These are phyloP conservation scores for Actinia tenebrosa DNA, from an alignment of 64 coral and sea anemone genomes.

Conservation along the genomic window DNA sequence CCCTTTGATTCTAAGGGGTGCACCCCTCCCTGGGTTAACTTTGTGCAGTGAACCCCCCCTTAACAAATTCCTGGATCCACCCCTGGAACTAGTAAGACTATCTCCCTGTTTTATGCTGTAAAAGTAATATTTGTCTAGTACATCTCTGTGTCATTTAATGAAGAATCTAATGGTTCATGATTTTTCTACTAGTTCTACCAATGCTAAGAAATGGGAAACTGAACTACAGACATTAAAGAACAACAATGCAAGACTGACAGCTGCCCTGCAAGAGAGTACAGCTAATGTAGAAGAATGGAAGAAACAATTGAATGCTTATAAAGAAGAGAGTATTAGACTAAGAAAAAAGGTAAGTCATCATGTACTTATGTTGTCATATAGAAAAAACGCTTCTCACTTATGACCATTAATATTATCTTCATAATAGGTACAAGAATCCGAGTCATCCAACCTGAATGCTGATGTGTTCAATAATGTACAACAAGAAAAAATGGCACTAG, in stretches of 20 bases:
- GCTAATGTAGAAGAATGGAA: conserved; percentile 99
- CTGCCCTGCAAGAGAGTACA: conserved; percentile 95
- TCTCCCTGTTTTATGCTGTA: too few relatives aligned
- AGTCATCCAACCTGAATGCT: conserved; percentile 31
- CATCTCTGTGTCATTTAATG: too few relatives aligned
- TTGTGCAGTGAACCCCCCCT: too few relatives aligned
- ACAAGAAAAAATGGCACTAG: conserved; percentile 72
- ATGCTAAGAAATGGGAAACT: conserved; percentile 99
- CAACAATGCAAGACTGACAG: conserved; percentile 93
- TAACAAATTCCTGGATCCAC: too few relatives aligned
- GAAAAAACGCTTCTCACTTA: too few relatives aligned
- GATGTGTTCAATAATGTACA: conserved; percentile 53
- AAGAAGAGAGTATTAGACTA: conserved; percentile 87
- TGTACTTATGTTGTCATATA: not conserved
- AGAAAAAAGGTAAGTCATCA: conserved; percentile 62
- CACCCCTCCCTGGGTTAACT: too few relatives aligned
- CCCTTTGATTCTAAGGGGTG: too few relatives aligned
- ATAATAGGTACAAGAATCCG: conserved; percentile 66
- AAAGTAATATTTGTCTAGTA: too few relatives aligned
- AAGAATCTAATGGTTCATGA: not conserved
- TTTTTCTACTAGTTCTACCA: conserved; percentile 63
- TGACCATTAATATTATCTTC: too few relatives aligned
- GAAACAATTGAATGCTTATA: conserved; percentile 92
- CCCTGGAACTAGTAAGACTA: too few relatives aligned
- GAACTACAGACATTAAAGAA: conserved; percentile 95